Evolutionary conservation across 1,140 invertebrate genomes (phyloP).

Genomic region (Bactericera cockerelli): DNA sequence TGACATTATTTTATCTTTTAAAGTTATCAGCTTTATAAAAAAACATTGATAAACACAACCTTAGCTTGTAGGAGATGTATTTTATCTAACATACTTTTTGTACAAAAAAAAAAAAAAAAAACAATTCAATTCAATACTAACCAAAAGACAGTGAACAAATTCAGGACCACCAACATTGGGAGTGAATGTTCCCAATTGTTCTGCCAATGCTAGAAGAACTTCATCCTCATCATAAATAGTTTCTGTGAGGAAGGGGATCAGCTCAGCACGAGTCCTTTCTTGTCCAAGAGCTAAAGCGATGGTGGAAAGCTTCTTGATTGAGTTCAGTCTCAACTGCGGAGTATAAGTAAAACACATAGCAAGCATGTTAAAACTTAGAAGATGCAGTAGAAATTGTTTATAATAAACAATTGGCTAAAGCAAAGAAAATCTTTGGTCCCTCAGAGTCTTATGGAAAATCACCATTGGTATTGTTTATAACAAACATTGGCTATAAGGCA

Average conservation of each 20-base stretch:
- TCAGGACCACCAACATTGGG: slow-evolving; percentile 90
- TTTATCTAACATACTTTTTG: no score
- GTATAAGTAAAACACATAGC: slow-evolving; percentile 6
- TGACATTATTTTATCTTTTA: no score
- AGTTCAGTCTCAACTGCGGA: slow-evolving; percentile 85
- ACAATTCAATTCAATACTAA: slow-evolving; percentile 29
- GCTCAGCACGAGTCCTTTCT: slow-evolving; percentile 86
- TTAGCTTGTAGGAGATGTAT: no score
- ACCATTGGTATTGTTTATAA: no score
- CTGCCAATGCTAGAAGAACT: slow-evolving; percentile 91
- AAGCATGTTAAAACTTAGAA: background rate
- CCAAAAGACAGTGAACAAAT: slow-evolving; percentile 83
- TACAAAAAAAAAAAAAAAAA: no score
- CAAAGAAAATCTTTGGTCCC: no score
- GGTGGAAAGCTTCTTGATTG: slow-evolving; percentile 96
- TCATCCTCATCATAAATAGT: slow-evolving; percentile 99
- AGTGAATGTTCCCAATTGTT: slow-evolving; percentile 91
- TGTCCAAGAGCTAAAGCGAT: slow-evolving; percentile 95
- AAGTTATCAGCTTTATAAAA: no score
- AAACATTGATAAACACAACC: no score
- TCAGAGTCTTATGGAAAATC: no score
- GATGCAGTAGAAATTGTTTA: no score
- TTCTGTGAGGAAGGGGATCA: slow-evolving; percentile 97
- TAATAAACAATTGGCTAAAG: no score
- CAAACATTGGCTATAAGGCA: no score